A percentile compares a stretch with the other conserved stretches of the same genome.
Evolutionary conservation across 2,797 vertebrate species (phyloP).

Genomic region (Margarornis squamiger): DNA sequence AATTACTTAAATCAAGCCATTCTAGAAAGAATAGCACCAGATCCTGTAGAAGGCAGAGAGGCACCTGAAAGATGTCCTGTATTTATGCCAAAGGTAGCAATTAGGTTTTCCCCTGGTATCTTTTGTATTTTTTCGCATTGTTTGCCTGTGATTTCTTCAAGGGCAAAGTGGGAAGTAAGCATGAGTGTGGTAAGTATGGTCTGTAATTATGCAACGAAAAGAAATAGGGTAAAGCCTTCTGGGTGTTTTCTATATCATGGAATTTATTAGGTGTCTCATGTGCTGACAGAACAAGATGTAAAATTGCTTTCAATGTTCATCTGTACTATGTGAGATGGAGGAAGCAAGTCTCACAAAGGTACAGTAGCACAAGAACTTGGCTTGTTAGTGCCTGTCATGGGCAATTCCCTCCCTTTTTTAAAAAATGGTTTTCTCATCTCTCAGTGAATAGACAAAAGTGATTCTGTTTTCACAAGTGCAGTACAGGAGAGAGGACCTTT

Average conservation of each 20-base stretch:
- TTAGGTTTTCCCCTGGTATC: not conserved
- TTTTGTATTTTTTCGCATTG: not conserved
- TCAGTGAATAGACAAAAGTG: not conserved
- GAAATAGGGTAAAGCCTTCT: not conserved
- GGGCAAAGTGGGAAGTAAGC: not conserved
- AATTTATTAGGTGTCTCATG: constrained; percentile 20
- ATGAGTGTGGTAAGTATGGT: not conserved
- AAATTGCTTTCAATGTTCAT: not conserved
- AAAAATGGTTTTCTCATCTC: not conserved
- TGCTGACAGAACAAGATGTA: constrained; percentile 23
- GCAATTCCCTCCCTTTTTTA: not conserved
- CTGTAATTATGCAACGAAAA: not conserved
- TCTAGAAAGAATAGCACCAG: not conserved
- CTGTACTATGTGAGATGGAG: not conserved
- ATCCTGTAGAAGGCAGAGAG: not conserved
- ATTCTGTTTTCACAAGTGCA: not conserved
- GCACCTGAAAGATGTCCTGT: not conserved
- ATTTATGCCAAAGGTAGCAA: not conserved
- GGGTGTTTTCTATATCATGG: not conserved
- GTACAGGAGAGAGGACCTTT: not conserved
- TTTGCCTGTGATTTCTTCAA: constrained; percentile 10
- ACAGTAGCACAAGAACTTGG: not conserved
- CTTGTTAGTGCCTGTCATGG: not conserved
- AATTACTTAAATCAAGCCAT: not conserved
- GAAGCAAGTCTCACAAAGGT: not conserved